Percentiles rank a stretch among this genome's conserved stretches.
Conservation (phyloP, 2,113 vertebrate species). For the Aspiorhynchus laticeps region DNA sequence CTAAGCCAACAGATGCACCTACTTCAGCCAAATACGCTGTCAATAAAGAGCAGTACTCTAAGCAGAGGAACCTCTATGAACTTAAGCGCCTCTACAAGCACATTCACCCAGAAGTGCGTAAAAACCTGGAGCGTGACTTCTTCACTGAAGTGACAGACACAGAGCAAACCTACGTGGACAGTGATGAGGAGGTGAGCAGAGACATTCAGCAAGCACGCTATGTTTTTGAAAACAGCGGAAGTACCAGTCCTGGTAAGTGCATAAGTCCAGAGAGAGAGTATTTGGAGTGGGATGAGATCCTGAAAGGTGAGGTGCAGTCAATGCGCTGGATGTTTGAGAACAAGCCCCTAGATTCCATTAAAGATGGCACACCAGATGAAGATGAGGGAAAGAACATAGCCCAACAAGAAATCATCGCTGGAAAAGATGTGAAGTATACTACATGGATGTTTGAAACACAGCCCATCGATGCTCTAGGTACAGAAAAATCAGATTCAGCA, state of each 20-base stretch:
- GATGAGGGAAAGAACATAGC: slow-evolving; percentile 70
- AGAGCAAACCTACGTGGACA: slow-evolving; percentile 65
- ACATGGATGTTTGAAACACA: slow-evolving; percentile 90
- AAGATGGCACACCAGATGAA: slow-evolving; percentile 78
- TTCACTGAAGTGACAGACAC: slow-evolving; percentile 79
- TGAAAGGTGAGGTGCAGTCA: slow-evolving; percentile 85
- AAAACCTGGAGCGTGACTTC: slow-evolving; percentile 81
- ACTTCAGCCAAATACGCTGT: slow-evolving; percentile 64
- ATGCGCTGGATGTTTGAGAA: slow-evolving; percentile 87
- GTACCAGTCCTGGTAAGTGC: slow-evolving; percentile 70
- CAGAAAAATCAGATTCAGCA: slow-evolving; percentile 56
- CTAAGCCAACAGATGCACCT: slow-evolving; percentile 65
- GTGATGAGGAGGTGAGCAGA: slow-evolving; percentile 65
- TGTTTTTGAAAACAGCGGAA: slow-evolving; percentile 80
- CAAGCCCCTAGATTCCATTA: slow-evolving; percentile 81
- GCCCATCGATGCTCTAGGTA: slow-evolving; percentile 75
- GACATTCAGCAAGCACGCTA: slow-evolving; percentile 79
- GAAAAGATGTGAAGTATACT: slow-evolving; percentile 82
- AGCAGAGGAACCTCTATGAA: slow-evolving; percentile 83
- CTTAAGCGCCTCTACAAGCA: slow-evolving; percentile 84
- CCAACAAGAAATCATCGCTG: slow-evolving; percentile 84
- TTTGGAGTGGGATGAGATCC: slow-evolving; percentile 84
- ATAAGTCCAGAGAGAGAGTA: slow-evolving; percentile 79
- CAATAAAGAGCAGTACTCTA: slow-evolving; percentile 78
- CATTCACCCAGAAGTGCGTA: slow-evolving; percentile 85